Conservation (phyloP, 2,797 vertebrate genomes). For the Hemitrygon akajei region DNA sequence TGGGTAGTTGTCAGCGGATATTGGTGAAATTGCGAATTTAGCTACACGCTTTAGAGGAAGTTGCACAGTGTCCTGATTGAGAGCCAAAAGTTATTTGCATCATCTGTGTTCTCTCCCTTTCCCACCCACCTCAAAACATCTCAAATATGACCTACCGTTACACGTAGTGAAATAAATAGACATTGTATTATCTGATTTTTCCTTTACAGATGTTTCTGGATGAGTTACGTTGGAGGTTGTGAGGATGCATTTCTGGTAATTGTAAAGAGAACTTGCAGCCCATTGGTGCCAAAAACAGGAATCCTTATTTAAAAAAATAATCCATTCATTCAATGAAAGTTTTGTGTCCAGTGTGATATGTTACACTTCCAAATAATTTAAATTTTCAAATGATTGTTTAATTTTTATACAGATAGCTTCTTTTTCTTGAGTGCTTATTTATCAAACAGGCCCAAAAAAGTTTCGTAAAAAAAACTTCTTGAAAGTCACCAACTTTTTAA, state of each 20-base stretch:
- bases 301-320: slow-evolving; percentile 9
- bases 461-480: not conserved
- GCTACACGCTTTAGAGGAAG: not conserved
- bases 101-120: not conserved
- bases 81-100: not conserved
- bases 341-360: not conserved
- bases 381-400: not conserved
- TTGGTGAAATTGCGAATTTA: not conserved
- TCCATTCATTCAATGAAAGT: not conserved
- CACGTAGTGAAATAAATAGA: not conserved
- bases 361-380: not conserved
- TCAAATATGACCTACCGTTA: not conserved
- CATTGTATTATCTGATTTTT: slow-evolving; percentile 32
- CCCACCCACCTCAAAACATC: not conserved
- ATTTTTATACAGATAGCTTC: not conserved
- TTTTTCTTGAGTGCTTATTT: not conserved
- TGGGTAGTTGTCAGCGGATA: no score
- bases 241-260: slow-evolving; percentile 15
- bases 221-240: slow-evolving; percentile 31
- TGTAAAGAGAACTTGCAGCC: not conserved
- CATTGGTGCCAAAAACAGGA: not conserved
- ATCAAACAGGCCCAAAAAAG: not conserved
- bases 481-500: not conserved
- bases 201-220: slow-evolving; percentile 30
- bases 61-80: not conserved